Evolutionary conservation across 2,888 invertebrate species (phyloP).

Genomic region (Leptinotarsa rubiginosa): DNA sequence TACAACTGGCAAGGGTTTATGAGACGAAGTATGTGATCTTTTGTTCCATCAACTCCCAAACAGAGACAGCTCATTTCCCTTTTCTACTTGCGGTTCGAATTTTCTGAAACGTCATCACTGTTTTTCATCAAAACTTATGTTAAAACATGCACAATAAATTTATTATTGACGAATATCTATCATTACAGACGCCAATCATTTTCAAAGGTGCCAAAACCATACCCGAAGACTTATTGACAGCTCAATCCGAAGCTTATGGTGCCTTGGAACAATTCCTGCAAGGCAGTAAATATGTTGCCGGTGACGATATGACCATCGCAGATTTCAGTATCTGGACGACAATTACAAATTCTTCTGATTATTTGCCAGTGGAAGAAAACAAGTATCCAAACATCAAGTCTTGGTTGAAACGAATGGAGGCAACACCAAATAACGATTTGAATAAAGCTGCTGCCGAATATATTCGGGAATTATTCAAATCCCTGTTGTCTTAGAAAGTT

Average conservation of each 20-base stretch:
- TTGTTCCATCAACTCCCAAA: too few species aligned
- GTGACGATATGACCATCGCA: conserved; percentile 24
- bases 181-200: conserved; percentile 46
- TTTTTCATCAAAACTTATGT: too few species aligned
- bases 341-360: conserved; percentile 8
- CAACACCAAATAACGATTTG: conserved; percentile 55
- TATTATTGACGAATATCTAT: not conserved
- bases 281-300: conserved; percentile 23
- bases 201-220: conserved; percentile 41
- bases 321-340: conserved; percentile 26
- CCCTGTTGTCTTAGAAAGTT: too few species aligned
- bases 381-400: conserved; percentile 51
- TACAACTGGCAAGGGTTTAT: too few species aligned
- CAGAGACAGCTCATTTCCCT: too few species aligned
- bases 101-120: too few species aligned
- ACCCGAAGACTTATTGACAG: conserved; percentile 21
- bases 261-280: conserved; percentile 21
- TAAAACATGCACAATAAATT: too few species aligned
- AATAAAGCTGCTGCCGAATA: conserved; percentile 20
- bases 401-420: conserved; percentile 62
- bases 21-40: too few species aligned
- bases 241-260: conserved; percentile 15
- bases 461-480: too few species aligned
- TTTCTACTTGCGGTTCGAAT: too few species aligned
- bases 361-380: conserved; percentile 39